phyloP scores from a whole-genome alignment of 2,888 invertebrate genomes.

The Thalpophila matura region DNA sequence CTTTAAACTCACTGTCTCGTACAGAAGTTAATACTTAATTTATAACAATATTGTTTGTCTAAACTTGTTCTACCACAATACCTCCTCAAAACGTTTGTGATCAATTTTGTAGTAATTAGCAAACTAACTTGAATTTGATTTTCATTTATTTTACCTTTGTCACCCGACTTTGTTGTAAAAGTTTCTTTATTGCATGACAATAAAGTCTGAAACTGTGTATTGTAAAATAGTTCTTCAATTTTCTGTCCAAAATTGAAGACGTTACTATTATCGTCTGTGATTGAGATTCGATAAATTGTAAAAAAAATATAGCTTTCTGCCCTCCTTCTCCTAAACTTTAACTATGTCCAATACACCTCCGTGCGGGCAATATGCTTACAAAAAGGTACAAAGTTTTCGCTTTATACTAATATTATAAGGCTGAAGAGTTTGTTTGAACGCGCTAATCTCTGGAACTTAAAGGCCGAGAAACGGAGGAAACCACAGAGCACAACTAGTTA shows the following conservation, averaged over 20 bases:
- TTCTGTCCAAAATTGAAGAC: slow-evolving; percentile 3
- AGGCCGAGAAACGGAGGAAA: no score
- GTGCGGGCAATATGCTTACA: no score
- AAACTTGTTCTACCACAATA: slow-evolving; percentile 2
- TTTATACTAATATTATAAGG: no score
- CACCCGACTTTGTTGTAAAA: background rate
- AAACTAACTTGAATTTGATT: slow-evolving; percentile 13
- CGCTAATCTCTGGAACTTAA: no score
- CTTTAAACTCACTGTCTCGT: background rate
- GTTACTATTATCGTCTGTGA: slow-evolving; percentile 4
- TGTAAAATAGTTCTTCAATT: background rate
- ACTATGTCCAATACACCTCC: no score
- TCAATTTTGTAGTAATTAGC: slow-evolving; percentile 34
- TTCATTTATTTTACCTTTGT: slow-evolving; percentile 11
- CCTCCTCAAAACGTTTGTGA: slow-evolving; percentile 14
- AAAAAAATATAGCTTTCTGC: no score
- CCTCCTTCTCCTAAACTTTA: no score
- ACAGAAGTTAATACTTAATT: background rate
- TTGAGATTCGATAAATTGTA: no score
- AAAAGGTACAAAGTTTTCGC: no score
- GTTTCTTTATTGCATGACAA: background rate
- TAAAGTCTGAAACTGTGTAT: slow-evolving; percentile 11
- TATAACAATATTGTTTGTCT: slow-evolving; percentile 8
- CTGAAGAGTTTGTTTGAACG: no score
- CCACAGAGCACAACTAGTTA: no score